These are phyloP conservation scores for Euschistus heros DNA, from an alignment of 1,140 invertebrate species.

Conservation along the genomic window DNA sequence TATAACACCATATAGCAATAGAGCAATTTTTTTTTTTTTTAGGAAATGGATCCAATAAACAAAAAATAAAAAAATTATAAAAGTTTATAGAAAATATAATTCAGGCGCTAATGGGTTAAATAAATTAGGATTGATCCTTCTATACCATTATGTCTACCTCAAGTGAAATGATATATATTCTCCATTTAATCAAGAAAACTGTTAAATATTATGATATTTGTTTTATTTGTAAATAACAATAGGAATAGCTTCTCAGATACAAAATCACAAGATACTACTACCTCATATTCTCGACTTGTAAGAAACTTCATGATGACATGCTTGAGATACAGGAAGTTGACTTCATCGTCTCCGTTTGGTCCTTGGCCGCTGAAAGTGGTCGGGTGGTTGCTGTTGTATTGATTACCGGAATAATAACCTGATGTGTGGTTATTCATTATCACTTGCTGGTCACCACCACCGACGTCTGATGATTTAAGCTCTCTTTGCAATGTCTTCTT, in stretches of 20 bases:
- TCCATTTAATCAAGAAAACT: no score
- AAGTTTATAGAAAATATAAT: no score
- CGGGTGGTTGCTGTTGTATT: neutral
- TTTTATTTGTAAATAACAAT: no score
- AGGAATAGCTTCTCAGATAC: neutral
- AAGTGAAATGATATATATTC: no score
- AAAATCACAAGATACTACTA: slow-evolving; percentile 30
- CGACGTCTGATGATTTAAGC: slow-evolving; percentile 38
- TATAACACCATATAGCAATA: no score
- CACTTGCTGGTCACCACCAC: slow-evolving; percentile 7
- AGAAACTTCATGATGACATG: slow-evolving; percentile 88
- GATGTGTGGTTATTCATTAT: slow-evolving; percentile 17
- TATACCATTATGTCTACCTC: no score
- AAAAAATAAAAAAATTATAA: no score
- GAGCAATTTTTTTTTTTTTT: no score
- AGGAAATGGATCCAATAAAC: no score
- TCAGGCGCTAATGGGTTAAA: no score
- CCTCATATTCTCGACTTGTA: slow-evolving; percentile 72
- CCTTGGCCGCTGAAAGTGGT: slow-evolving; percentile 8
- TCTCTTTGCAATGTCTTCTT: slow-evolving; percentile 84
- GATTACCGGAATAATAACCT: neutral
- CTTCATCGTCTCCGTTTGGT: slow-evolving; percentile 48
- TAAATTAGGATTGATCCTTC: no score
- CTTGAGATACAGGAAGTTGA: slow-evolving; percentile 80
- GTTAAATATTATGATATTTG: no score